Conservation (phyloP, 2,888 invertebrate genomes). For the Napeogenes inachia region DNA sequence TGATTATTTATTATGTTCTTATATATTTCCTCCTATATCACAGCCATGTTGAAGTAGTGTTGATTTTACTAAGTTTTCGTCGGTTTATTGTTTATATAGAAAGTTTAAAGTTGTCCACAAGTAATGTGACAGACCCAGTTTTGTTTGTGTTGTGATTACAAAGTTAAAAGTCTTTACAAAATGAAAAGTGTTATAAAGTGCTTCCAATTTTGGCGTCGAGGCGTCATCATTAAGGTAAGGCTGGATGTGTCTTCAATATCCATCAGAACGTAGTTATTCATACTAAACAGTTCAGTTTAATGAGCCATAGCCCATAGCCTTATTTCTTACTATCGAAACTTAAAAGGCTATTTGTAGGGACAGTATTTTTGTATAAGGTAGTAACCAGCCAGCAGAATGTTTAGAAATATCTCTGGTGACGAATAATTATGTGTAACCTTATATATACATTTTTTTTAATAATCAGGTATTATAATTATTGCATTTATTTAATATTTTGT, state of each 20-base stretch:
- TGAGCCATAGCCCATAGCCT: slow-evolving; percentile 16
- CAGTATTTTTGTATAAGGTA: slow-evolving; percentile 1
- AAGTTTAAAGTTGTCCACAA: slow-evolving; percentile 74
- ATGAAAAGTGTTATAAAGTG: slow-evolving; percentile 77
- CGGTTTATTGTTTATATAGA: slow-evolving; percentile 62
- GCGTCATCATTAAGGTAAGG: slow-evolving; percentile 75
- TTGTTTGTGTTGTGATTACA: slow-evolving; percentile 74
- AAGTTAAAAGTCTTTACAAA: slow-evolving; percentile 71
- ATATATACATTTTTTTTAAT: slow-evolving; percentile 5
- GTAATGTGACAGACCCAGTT: slow-evolving; percentile 76
- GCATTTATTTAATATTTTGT: slow-evolving; percentile 4
- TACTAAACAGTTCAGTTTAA: slow-evolving; percentile 28
- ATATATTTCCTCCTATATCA: slow-evolving; percentile 73
- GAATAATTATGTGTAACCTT: background rate
- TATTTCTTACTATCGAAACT: slow-evolving; percentile 18
- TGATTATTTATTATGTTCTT: slow-evolving; percentile 75
- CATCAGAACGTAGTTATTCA: slow-evolving; percentile 69
- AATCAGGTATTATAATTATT: slow-evolving; percentile 5
- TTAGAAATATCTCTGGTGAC: background rate
- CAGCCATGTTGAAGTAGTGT: slow-evolving; percentile 78
- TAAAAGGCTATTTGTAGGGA: slow-evolving; percentile 14
- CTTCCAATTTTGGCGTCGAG: slow-evolving; percentile 74
- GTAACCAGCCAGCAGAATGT: slow-evolving; percentile 1
- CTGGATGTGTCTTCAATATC: slow-evolving; percentile 75
- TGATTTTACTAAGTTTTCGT: slow-evolving; percentile 73